Percentiles rank a stretch among this genome's conserved stretches.
phyloP scores from a whole-genome alignment of 1,140 invertebrate genomes.

The Trichogramma pretiosum region DNA sequence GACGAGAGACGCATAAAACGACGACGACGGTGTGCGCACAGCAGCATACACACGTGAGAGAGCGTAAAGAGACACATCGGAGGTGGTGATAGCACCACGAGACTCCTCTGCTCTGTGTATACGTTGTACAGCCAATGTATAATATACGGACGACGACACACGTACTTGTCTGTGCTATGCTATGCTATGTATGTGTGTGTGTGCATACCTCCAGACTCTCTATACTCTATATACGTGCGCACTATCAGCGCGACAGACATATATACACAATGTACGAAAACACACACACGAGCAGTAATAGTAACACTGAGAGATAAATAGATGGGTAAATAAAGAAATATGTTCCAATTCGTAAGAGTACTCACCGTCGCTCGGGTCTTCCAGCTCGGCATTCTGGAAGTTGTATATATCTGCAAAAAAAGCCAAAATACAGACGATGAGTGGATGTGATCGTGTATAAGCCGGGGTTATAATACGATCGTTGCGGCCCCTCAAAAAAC shows the following conservation, averaged over 20 bases:
- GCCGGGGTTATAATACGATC: no score
- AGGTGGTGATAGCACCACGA: no score
- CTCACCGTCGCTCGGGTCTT: slow-evolving; percentile 37
- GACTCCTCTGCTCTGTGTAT: no score
- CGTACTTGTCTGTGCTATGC: neutral
- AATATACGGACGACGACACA: no score
- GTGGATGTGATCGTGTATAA: slow-evolving; percentile 39
- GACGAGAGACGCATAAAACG: no score
- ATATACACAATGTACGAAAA: neutral
- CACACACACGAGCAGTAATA: neutral
- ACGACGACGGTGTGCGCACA: no score
- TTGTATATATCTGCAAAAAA: slow-evolving; percentile 44
- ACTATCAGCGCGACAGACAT: no score
- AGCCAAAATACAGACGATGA: slow-evolving; percentile 32
- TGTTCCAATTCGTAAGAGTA: neutral
- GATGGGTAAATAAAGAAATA: neutral
- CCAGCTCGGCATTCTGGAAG: slow-evolving; percentile 35
- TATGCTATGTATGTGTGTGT: no score
- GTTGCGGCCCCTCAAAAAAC: no score
- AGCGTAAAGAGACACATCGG: no score
- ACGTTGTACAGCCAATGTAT: no score
- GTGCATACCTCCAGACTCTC: neutral
- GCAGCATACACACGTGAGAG: no score
- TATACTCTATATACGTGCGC: neutral
- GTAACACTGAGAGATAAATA: neutral